Evolutionary conservation across 2,888 invertebrate species (phyloP), one percentile per base, ranked within the genome.

Genomic region (Heliconius aoede): DNA sequence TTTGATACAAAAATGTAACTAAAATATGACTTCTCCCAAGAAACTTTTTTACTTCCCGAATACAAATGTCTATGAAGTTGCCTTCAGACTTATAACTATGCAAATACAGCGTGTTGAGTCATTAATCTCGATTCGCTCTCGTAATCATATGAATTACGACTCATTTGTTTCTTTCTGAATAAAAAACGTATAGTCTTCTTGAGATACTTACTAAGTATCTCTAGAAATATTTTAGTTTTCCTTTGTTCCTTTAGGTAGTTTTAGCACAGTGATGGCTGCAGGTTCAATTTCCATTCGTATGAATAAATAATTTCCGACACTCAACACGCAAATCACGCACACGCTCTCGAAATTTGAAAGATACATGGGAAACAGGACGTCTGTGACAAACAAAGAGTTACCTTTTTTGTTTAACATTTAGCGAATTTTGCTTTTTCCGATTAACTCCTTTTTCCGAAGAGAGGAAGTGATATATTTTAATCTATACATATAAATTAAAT

Each of bases 51-150:
- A 32, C 40, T 68, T 61, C 68, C 64, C 60, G 40, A 60, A 69
- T 68, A 74, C 46, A 74, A 74, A 74, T 74, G 51, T 51, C 26
- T 51, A 68, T 51, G 51, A 51, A 68, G 51, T 68, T 51, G 30
- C 51, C 68, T 51, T 51, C 51, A 68, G 51, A 68, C 51, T 68
- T 68, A 67, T 67, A 36, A 67, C 67, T 77, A 79, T 79, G 79
- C 72, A 74, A 79, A 79, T 79, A 79, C 40, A 67, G 58, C 77
- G 77, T 60, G 69, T 62, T 68, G 77, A 74, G 74, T 64, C 77
- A 77, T 79, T 77, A 72, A 77, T 79, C 79, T 74, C 28, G 61
- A 26, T 68, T 68, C 51, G 46, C 51, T 51, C 68, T 68, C 46
- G 18, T n/a, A 51, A 68, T 68, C 13, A 68, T 46, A 68, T 68